Conservation (phyloP, 2,797 vertebrate species). For the Alosa sapidissima region DNA sequence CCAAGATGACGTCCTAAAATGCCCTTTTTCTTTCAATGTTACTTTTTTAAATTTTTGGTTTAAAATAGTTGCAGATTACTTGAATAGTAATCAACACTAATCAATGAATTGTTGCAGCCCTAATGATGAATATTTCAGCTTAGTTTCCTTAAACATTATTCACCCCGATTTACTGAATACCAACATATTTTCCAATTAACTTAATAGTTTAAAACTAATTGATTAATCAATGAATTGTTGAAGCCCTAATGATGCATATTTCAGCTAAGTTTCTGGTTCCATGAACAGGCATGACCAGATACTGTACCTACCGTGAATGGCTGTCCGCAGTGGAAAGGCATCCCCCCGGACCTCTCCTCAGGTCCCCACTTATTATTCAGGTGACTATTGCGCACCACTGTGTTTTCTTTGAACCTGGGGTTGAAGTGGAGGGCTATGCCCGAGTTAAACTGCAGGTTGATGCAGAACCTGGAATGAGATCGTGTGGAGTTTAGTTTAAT, state of each 20-base stretch:
- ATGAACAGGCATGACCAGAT: not conserved
- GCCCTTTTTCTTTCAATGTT: no score
- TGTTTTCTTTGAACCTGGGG: conserved; percentile 40
- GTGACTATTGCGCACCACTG: conserved; percentile 49
- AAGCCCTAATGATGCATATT: not conserved
- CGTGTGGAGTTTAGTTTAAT: not conserved
- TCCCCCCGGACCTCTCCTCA: conserved; percentile 35
- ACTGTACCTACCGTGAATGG: conserved; percentile 46
- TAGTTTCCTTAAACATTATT: no score
- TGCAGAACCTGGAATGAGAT: conserved; percentile 40
- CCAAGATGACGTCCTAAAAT: no score
- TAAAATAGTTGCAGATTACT: not conserved
- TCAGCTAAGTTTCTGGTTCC: not conserved
- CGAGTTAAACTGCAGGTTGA: conserved; percentile 44
- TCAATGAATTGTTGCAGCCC: no score
- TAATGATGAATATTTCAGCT: not conserved
- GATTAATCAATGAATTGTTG: no score
- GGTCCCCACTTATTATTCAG: conserved; percentile 38
- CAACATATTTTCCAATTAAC: not conserved
- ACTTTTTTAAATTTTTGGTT: no score
- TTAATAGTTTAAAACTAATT: not conserved
- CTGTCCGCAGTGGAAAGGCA: conserved; percentile 50
- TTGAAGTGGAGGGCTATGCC: conserved; percentile 50
- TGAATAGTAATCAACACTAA: not conserved
- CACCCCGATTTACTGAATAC: no score